phyloP scores from a whole-genome alignment of 2,797 vertebrate genomes.

The Sorex maritimensis region DNA sequence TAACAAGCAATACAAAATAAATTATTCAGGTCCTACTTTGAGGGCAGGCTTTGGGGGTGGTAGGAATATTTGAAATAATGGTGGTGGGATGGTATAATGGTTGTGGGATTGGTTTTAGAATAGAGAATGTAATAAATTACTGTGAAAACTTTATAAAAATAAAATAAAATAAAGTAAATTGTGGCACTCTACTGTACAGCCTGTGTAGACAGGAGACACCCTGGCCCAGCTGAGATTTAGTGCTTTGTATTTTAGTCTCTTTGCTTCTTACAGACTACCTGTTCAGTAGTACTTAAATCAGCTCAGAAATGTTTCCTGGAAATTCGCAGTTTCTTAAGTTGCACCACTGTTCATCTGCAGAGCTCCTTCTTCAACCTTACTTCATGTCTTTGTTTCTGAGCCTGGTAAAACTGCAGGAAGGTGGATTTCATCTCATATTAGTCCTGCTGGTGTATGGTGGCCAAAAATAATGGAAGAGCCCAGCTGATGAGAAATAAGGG shows the following conservation, averaged over 20 bases:
- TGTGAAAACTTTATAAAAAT: too few relatives aligned
- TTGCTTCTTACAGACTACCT: constrained; percentile 68
- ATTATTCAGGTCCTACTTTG: too few relatives aligned
- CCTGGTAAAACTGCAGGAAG: constrained; percentile 45
- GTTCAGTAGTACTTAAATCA: constrained; percentile 82
- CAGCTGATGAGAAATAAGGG: constrained; percentile 69
- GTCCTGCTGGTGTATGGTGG: constrained; percentile 52
- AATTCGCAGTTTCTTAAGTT: constrained; percentile 72
- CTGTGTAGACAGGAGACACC: constrained; percentile 27
- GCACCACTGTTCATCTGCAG: constrained; percentile 54
- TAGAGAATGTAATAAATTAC: too few relatives aligned
- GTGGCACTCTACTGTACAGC: not conserved
- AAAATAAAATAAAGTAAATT: too few relatives aligned
- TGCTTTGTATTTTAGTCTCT: constrained; percentile 9
- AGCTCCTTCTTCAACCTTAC: constrained; percentile 65
- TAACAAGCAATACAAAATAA: too few relatives aligned
- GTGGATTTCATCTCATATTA: constrained; percentile 78
- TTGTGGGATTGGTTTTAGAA: too few relatives aligned
- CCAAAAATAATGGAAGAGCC: constrained; percentile 63
- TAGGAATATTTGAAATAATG: too few relatives aligned
- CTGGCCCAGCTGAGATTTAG: constrained; percentile 42
- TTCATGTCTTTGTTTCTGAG: constrained; percentile 68
- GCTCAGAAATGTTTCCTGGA: constrained; percentile 84
- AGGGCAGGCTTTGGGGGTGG: too few relatives aligned
- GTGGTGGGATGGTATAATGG: too few relatives aligned